Conservation (phyloP, 2,888 invertebrate species). For the Apodemia zela region DNA sequence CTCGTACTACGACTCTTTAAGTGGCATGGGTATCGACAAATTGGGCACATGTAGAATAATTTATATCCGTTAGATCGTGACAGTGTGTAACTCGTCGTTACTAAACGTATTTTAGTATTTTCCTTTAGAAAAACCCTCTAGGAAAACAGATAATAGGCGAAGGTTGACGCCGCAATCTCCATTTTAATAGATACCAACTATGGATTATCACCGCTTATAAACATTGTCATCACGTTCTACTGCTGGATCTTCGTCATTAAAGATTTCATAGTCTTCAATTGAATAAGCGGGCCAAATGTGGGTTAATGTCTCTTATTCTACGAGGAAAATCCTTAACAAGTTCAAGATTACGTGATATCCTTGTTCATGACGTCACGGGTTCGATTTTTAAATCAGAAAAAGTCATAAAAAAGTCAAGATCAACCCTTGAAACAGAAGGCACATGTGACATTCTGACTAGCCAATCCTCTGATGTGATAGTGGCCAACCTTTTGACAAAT, state of each 20-base stretch:
- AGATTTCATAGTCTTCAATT: neutral
- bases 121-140: slow-evolving; percentile 1
- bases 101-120: neutral
- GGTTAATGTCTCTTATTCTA: neutral
- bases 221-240: slow-evolving; percentile 2
- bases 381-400: too few relatives aligned
- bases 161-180: neutral
- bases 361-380: too few relatives aligned
- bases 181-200: neutral
- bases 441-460: too few relatives aligned
- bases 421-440: too few relatives aligned
- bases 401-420: too few relatives aligned
- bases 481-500: too few relatives aligned
- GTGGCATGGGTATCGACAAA: too few relatives aligned
- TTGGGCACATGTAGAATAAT: too few relatives aligned
- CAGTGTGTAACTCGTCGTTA: too few relatives aligned
- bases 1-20: too few relatives aligned
- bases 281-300: neutral
- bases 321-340: neutral
- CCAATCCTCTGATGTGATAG: too few relatives aligned
- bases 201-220: slow-evolving; percentile 2
- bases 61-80: too few relatives aligned
- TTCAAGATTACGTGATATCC: neutral
- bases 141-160: neutral
- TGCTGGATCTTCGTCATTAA: neutral